A percentile compares a stretch with the other conserved stretches of the same genome.
These are phyloP conservation scores for Cydia amplana DNA, from an alignment of 1,140 invertebrate genomes.

Conservation along the genomic window DNA sequence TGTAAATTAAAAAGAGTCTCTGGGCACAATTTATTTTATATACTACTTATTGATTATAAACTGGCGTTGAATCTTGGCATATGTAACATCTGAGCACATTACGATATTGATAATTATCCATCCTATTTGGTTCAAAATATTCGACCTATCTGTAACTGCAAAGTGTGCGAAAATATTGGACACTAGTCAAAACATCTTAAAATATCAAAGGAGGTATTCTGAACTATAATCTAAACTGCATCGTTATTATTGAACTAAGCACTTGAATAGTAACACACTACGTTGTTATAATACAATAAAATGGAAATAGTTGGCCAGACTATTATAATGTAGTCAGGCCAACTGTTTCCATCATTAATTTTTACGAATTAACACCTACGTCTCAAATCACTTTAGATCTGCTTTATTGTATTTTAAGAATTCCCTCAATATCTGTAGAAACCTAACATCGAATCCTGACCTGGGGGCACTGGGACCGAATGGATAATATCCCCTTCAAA, in stretches of 20 bases:
- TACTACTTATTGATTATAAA: background rate
- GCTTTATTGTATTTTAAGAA: too few relatives aligned
- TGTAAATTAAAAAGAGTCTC: conserved; percentile 9
- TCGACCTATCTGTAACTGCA: background rate
- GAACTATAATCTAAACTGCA: background rate
- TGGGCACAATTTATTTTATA: background rate
- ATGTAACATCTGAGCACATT: background rate
- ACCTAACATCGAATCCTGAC: too few relatives aligned
- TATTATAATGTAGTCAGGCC: too few relatives aligned
- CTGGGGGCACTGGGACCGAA: too few relatives aligned
- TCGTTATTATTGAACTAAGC: background rate
- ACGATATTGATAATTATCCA: background rate
- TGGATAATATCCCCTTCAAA: too few relatives aligned
- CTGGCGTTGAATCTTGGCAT: background rate
- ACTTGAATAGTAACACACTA: too few relatives aligned
- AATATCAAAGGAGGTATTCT: conserved; percentile 1
- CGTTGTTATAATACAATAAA: too few relatives aligned
- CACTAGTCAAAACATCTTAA: conserved; percentile 14
- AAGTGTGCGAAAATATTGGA: conserved; percentile 20
- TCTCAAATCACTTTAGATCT: too few relatives aligned
- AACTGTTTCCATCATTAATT: too few relatives aligned
- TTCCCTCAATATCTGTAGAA: too few relatives aligned
- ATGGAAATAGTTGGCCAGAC: too few relatives aligned
- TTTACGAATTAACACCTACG: too few relatives aligned
- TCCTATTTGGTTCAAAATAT: background rate